Conservation (phyloP, 1,140 invertebrate genomes). For the Drosophila micromelanica region DNA sequence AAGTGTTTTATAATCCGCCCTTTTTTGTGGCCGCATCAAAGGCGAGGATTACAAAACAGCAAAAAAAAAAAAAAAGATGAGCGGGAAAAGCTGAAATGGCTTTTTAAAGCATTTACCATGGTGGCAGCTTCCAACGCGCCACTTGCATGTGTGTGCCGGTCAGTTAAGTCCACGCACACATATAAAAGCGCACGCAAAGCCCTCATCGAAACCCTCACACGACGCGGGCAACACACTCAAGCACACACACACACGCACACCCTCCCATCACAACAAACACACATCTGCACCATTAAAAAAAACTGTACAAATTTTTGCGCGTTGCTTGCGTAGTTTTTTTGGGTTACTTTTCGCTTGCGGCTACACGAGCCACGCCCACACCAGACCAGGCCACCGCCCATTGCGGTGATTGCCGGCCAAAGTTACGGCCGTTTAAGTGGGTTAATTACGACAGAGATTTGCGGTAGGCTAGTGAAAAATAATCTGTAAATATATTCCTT, state of each 20-base stretch:
- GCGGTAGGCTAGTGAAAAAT: conserved; percentile 25
- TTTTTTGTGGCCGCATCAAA: conserved; percentile 66
- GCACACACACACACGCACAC: conserved; percentile 26
- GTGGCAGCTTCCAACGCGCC: conserved; percentile 17
- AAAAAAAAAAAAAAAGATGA: conserved; percentile 30
- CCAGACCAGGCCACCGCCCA: conserved; percentile 24
- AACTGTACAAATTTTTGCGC: conserved; percentile 67
- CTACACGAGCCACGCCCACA: conserved; percentile 39
- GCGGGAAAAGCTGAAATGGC: conserved; percentile 63
- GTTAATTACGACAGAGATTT: conserved; percentile 68
- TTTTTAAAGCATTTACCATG: conserved; percentile 72
- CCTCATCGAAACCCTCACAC: conserved; percentile 47
- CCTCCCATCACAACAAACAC: conserved; percentile 18
- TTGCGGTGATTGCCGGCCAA: conserved; percentile 36
- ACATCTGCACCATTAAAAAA: conserved; percentile 67
- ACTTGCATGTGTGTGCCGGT: conserved; percentile 39
- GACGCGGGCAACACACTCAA: conserved; percentile 24
- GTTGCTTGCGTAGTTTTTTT: conserved; percentile 51
- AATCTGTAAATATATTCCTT: conserved; percentile 11
- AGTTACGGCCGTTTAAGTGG: conserved; percentile 60
- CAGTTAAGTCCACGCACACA: conserved; percentile 58
- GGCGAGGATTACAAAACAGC: conserved; percentile 34
- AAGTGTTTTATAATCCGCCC: conserved; percentile 80
- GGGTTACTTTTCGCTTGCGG: conserved; percentile 20
- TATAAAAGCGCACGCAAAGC: conserved; percentile 32